Conservation (phyloP, 2,797 vertebrate genomes). For the Falco concolor region DNA sequence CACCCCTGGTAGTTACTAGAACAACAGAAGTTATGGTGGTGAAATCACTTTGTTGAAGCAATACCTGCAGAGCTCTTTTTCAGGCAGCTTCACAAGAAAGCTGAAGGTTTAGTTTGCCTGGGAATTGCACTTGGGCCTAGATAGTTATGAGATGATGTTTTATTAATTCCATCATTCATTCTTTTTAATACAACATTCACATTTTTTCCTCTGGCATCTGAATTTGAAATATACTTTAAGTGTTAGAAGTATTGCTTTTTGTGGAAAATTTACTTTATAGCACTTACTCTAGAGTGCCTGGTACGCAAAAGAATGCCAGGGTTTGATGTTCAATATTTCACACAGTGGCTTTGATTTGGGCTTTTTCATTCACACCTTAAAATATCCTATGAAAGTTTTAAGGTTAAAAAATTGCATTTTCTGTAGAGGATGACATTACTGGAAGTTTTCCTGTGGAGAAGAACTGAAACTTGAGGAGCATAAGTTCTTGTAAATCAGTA, state of each 20-base stretch:
- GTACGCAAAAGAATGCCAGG: neutral
- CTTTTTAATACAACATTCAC: neutral
- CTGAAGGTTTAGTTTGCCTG: neutral
- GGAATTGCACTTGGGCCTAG: neutral
- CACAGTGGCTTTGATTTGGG: neutral
- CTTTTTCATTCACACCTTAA: neutral
- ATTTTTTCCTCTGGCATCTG: neutral
- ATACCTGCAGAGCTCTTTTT: neutral
- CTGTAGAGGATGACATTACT: neutral
- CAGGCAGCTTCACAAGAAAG: neutral
- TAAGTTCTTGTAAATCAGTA: neutral
- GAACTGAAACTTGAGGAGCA: neutral
- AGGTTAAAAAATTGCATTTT: neutral
- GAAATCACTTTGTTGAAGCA: neutral
- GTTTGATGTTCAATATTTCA: neutral
- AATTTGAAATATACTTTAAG: neutral
- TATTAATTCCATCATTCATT: neutral
- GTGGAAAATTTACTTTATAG: neutral
- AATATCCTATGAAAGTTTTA: neutral
- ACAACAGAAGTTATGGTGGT: rapidly evolving
- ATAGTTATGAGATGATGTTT: neutral
- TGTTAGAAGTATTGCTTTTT: neutral
- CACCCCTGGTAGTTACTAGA: neutral
- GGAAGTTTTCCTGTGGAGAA: neutral
- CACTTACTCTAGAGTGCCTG: neutral